A percentile compares a stretch with the other conserved stretches of the same genome.
Conservation (phyloP, 2,113 vertebrate species). For the Gambusia holbrooki region DNA sequence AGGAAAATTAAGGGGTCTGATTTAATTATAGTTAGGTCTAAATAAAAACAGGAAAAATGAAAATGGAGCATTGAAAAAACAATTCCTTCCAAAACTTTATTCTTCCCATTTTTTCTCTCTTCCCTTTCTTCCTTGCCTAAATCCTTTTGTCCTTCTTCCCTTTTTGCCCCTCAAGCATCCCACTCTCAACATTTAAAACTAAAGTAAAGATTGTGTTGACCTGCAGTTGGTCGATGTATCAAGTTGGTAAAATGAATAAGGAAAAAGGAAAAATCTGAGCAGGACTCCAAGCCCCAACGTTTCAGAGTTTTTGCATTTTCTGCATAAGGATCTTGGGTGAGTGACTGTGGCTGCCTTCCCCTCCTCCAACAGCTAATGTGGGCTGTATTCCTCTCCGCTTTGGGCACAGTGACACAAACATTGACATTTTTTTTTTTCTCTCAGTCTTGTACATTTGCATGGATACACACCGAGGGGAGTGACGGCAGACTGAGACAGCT, state of each 20-base stretch:
- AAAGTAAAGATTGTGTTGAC: not conserved
- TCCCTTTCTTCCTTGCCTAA: not conserved
- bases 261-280: constrained; percentile 44
- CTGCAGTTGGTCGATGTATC: not conserved
- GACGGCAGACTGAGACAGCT: constrained; percentile 45
- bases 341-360: constrained; percentile 38
- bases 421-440: not conserved
- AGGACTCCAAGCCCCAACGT: not conserved
- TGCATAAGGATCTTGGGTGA: constrained; percentile 27
- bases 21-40: too few relatives aligned
- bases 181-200: not conserved
- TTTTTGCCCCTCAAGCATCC: not conserved
- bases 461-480: not conserved
- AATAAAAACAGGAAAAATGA: too few relatives aligned
- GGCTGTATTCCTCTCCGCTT: constrained; percentile 57
- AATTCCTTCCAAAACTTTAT: too few relatives aligned
- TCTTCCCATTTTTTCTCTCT: too few relatives aligned
- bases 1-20: too few relatives aligned
- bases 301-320: constrained; percentile 5
- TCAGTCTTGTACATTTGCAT: not conserved
- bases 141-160: too few relatives aligned
- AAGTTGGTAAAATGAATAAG: constrained; percentile 43
- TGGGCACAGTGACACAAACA: constrained; percentile 41
- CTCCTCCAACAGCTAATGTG: constrained; percentile 61
- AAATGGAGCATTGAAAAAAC: too few relatives aligned